A percentile compares a stretch with the other conserved stretches of the same genome.
phyloP scores from a whole-genome alignment of 2,888 invertebrate species.

The Reticulitermes lucifugus region DNA sequence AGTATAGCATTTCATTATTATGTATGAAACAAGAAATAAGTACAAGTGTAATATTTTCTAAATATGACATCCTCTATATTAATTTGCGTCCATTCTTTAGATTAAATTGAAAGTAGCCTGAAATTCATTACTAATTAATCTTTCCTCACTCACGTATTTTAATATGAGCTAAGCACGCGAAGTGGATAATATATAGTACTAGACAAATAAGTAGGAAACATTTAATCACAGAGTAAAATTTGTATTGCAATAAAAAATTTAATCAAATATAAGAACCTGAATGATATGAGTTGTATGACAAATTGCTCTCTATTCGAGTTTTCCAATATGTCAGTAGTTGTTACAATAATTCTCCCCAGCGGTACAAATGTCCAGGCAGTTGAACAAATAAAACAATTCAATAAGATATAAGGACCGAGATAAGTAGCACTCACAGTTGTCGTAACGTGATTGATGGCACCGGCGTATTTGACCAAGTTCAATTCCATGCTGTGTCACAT shows the following conservation, averaged over 20 bases:
- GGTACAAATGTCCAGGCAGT: neutral
- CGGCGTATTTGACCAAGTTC: neutral
- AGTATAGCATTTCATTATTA: no score
- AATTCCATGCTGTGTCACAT: neutral
- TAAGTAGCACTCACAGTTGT: constrained; percentile 16
- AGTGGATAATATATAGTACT: no score
- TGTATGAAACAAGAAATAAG: no score
- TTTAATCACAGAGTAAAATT: no score
- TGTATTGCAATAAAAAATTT: neutral
- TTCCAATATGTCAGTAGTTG: neutral
- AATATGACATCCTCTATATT: no score
- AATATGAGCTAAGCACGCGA: no score
- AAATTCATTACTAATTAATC: no score
- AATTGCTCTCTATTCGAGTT: neutral
- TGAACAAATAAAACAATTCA: neutral
- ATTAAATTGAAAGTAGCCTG: no score
- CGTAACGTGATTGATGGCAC: neutral
- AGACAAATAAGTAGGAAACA: no score
- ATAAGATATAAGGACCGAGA: neutral
- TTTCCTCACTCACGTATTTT: no score
- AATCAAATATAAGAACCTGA: neutral
- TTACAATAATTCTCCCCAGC: neutral
- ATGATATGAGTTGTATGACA: neutral
- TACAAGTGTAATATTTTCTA: no score
- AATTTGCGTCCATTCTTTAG: no score